Base-by-base conservation (phyloP, 2,888 invertebrate species). In the Protodeltote pygarga region DNA sequence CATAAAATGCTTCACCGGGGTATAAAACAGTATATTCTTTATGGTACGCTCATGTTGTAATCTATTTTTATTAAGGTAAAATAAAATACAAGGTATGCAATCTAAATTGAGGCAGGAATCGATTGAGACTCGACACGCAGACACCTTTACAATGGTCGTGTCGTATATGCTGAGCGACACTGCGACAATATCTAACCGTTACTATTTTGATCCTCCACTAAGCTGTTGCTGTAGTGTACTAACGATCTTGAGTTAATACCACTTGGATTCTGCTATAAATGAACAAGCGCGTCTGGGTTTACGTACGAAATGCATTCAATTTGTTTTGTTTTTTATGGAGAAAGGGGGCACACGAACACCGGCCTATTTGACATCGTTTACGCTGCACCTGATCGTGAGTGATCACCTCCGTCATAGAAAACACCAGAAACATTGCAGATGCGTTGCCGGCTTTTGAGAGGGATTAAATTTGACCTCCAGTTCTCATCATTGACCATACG, bases 131-230 rank as follows among this genome's bases (percentile, higher is more conserved):
- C 29, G 32, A 28, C 33, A 40, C 34, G 21, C 11, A 46, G 27
- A 34, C 25, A 42, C 24, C 23, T 37, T 40, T 24, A 27, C 16
- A 27, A 38, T 35, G 40, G 25, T 38, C 27, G 29, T 38, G 25
- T 38, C 27, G 29, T 38, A 23, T 23, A 54, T 39, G 17, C 33
- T 33, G 17, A 16, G 19, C 33, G 29, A 52, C 37, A 53, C 39
- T 38, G 63, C 46, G 46, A 54, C 40, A 62, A 19, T 28, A 27
- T 33, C 29, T 42, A 27, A 42, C 24, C 46, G 63, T 61, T 40
- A 53, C 38, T 58, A 58, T 58, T 58, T 63, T 47, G 41, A 55
- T 38, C 64, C 21, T 34, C 28, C 40, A 31, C 37, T 55, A 38
- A 63, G 47, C 37, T 34, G 31, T 31, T 41, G 28, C 57, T 25